Evolutionary conservation across 2,113 vertebrate genomes (phyloP).

Genomic region (Anarhynchus alexandrinus): DNA sequence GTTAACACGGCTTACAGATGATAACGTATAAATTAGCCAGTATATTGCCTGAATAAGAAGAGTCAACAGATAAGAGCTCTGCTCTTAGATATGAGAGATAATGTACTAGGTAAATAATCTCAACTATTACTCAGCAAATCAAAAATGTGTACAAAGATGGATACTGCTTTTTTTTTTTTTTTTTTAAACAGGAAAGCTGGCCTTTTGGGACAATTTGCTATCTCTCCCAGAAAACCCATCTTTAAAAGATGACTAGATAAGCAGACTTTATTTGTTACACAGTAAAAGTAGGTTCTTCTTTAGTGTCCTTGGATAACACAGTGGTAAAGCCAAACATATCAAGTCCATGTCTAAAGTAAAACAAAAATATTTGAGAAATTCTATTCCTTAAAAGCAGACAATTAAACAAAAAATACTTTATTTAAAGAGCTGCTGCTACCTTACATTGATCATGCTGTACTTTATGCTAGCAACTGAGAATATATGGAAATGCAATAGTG

Average conservation of each 20-base stretch:
- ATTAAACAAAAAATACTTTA: neutral
- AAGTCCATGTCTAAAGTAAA: neutral
- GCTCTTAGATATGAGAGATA: neutral
- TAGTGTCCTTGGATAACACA: neutral
- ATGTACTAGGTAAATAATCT: neutral
- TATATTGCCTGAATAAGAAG: neutral
- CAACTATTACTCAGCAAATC: neutral
- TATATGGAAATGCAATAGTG: neutral
- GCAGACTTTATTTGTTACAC: neutral
- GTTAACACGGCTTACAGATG: neutral
- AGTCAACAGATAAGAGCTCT: neutral
- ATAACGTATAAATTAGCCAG: neutral
- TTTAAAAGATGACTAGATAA: neutral
- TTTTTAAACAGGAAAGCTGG: neutral
- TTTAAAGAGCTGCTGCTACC: neutral
- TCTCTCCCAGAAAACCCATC: neutral
- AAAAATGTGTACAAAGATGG: neutral
- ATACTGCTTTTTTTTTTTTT: neutral
- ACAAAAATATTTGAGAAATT: neutral
- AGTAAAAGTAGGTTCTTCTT: neutral
- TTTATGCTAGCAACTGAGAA: neutral
- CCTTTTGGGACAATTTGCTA: neutral
- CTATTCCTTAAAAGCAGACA: neutral
- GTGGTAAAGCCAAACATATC: neutral
- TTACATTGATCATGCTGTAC: neutral